Conservation (phyloP, 2,888 invertebrate species). For the Pachydiplax longipennis region DNA sequence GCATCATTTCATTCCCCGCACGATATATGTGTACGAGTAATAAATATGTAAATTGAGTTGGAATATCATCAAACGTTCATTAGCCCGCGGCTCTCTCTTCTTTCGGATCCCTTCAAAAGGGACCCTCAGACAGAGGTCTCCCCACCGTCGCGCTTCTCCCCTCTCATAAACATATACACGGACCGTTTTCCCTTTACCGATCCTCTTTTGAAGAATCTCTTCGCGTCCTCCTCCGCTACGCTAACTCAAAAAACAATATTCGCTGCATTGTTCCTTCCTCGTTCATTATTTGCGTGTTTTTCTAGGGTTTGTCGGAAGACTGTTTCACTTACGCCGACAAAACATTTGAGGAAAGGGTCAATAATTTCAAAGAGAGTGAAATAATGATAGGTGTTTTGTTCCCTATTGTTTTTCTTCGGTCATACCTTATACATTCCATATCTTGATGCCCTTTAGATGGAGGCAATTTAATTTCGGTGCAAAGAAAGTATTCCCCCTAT, state of each 20-base stretch:
- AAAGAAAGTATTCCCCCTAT: too few species aligned
- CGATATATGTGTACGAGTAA: conserved; percentile 46
- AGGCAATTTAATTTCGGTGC: too few species aligned
- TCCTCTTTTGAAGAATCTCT: not conserved
- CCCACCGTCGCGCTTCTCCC: not conserved
- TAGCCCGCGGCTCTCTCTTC: conserved; percentile 47
- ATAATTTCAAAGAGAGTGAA: not conserved
- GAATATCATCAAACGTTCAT: conserved; percentile 51
- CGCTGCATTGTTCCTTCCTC: not conserved
- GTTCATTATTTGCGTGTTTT: not conserved
- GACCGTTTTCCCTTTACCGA: not conserved
- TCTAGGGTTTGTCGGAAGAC: not conserved
- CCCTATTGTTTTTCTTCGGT: not conserved
- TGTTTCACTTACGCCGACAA: not conserved
- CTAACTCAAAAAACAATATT: not conserved
- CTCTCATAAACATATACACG: conserved; percentile 19
- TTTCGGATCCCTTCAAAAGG: conserved; percentile 47
- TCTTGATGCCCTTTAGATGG: too few species aligned
- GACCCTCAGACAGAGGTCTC: conserved; percentile 30
- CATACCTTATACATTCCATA: too few species aligned
- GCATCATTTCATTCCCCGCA: not conserved
- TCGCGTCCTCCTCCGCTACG: not conserved
- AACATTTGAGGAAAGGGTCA: not conserved
- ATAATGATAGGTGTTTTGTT: not conserved
- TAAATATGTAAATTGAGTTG: conserved; percentile 51